These are phyloP conservation scores for Cladopsammia gracilis DNA, from an alignment of 64 coral and sea anemone genomes.

Conservation along the genomic window DNA sequence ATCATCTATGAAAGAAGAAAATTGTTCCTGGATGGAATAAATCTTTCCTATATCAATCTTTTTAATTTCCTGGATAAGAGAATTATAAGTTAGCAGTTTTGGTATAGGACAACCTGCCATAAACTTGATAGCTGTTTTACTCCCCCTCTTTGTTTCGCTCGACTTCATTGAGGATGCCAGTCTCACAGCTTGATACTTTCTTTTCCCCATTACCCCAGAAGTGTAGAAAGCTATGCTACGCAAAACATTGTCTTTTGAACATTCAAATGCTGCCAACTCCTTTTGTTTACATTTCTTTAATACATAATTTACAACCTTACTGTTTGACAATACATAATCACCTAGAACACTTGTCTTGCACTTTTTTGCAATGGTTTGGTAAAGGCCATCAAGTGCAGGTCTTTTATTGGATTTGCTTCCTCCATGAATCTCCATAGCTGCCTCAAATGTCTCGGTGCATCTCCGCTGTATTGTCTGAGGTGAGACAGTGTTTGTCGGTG, in stretches of 20 bases:
- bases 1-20: no score
- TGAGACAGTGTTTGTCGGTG: no score
- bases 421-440: constrained; percentile 60
- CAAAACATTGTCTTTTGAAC: constrained; percentile 2
- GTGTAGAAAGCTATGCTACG: constrained; percentile 71
- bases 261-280: constrained; percentile 12
- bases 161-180: no score
- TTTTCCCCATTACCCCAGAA: constrained; percentile 60
- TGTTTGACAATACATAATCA: constrained; percentile 57
- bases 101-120: no score
- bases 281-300: constrained; percentile 15
- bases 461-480: neutral
- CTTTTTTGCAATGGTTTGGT: constrained; percentile 60
- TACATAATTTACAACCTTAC: constrained; percentile 21
- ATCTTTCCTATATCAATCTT: neutral
- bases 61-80: no score
- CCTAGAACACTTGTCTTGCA: constrained; percentile 65
- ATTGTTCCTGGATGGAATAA: no score
- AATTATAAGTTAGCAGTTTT: no score
- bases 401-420: constrained; percentile 5
- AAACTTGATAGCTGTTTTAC: no score
- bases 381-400: constrained; percentile 32
- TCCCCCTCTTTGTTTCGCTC: no score
- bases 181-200: constrained; percentile 1
- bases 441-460: constrained; percentile 37